These are phyloP conservation scores for Cervus canadensis DNA, from an alignment of 2,113 vertebrate species.

Conservation along the genomic window DNA sequence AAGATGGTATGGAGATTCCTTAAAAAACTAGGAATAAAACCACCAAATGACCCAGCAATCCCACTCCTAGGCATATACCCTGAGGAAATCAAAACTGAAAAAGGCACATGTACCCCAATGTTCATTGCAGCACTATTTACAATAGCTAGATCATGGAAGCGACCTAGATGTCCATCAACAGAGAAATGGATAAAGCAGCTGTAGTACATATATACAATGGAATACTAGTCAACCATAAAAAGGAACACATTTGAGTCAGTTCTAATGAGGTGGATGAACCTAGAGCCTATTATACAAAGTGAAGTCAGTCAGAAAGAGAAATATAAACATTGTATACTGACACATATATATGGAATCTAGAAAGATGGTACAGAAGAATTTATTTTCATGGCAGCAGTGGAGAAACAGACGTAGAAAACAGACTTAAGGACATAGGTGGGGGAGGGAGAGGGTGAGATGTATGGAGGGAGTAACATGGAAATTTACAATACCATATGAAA, in stretches of 20 bases:
- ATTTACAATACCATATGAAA: neutral
- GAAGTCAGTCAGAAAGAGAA: neutral
- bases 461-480: neutral
- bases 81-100: neutral
- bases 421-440: neutral
- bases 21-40: neutral
- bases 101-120: neutral
- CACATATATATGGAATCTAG: neutral
- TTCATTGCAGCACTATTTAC: neutral
- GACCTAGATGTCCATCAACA: neutral
- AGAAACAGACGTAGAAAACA: neutral
- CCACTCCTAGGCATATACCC: neutral
- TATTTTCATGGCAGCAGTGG: neutral
- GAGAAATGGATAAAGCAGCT: neutral
- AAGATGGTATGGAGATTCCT: neutral
- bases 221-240: neutral
- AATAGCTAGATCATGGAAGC: neutral
- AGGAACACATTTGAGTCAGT: neutral
- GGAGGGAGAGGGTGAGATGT: neutral
- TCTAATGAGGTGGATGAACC: neutral
- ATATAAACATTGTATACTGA: neutral
- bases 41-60: neutral
- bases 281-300: neutral
- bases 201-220: neutral
- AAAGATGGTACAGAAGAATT: neutral